Evolutionary conservation across 2,797 vertebrate species (phyloP), one percentile per base, ranked within the genome.

Genomic region (Morelia viridis): DNA sequence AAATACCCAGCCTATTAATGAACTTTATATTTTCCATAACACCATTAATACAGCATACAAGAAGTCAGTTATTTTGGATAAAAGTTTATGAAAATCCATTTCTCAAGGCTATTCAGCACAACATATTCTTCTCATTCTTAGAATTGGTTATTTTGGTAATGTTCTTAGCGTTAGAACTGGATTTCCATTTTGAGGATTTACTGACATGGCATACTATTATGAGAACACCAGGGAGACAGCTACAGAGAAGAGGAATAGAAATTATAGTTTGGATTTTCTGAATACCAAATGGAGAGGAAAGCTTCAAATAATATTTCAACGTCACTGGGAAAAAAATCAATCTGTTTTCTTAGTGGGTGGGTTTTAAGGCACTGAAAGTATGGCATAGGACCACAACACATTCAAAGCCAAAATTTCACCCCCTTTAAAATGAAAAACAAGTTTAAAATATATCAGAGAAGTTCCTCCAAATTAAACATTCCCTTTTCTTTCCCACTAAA

Each of bases 1-100:
- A 98, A 98, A 98, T 94, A 98, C 96, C 98, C 96, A 97, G 97
- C 96, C 97, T 97, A 98, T 98, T 98, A 98, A 99, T 98, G 98
- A 98, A 98, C 97, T 98, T 98, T 97, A 98, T 96, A 97, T 98
- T 98, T 98, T 98, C 71, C 96, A 95, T 98, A 98, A 98, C 97
- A 96, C 46, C 65, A 87, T 94, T 95, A 95, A 96, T 24, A 96
- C 96, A 96, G 95, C 80, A 93, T 57, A 92, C 94, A 96, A 94
- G 90, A 97, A 97, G 94, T 94, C 94, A 83, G 88, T 96, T 92
- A 93, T 92, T 96, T 93, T 93, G 94, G 68, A 96, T 96, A 94
- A 96, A 97, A 96, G 96, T 97, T 97, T 94, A 97, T 95, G 94
- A 97, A 97, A 97, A 98, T 93, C 94, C 93, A 92, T 97, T 97